Percentiles rank a stretch among this genome's conserved stretches.
Conservation (phyloP, 2,888 invertebrate species). For the Piscicola geometra region DNA sequence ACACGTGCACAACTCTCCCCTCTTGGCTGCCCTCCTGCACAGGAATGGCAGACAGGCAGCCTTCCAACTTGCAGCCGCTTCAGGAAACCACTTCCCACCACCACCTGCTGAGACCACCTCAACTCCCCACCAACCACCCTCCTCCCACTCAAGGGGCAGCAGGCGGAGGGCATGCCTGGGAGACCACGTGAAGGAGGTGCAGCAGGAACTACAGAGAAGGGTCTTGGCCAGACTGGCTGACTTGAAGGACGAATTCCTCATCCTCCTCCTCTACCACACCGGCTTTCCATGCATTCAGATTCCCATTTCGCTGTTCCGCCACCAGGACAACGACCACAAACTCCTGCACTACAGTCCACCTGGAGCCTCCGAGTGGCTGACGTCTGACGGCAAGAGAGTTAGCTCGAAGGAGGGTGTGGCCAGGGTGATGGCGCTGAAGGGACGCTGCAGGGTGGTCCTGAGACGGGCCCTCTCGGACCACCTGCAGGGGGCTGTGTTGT, state of each 20-base stretch:
- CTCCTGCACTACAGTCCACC: neutral
- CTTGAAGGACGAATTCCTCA: neutral
- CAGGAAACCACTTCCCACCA: neutral
- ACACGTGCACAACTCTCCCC: neutral
- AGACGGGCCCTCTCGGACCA: neutral
- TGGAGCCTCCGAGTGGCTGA: neutral
- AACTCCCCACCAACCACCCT: neutral
- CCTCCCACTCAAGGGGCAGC: no score
- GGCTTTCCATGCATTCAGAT: neutral
- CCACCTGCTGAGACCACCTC: neutral
- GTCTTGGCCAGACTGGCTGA: neutral
- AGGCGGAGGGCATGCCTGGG: no score
- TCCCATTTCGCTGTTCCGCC: neutral
- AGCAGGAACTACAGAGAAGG: neutral
- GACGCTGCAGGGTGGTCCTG: neutral
- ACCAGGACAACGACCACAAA: neutral
- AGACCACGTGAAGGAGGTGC: neutral
- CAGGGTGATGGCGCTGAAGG: neutral
- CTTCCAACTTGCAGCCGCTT: neutral
- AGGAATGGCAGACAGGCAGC: neutral
- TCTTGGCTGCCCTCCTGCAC: neutral
- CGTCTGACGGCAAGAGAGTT: neutral
- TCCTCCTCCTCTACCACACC: neutral
- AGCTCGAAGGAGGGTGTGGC: neutral
- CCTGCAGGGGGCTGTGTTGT: neutral